A percentile compares a stretch with the other conserved stretches of the same genome.
Conservation (phyloP, 2,797 vertebrate species). For the Kryptopterus vitreolus region DNA sequence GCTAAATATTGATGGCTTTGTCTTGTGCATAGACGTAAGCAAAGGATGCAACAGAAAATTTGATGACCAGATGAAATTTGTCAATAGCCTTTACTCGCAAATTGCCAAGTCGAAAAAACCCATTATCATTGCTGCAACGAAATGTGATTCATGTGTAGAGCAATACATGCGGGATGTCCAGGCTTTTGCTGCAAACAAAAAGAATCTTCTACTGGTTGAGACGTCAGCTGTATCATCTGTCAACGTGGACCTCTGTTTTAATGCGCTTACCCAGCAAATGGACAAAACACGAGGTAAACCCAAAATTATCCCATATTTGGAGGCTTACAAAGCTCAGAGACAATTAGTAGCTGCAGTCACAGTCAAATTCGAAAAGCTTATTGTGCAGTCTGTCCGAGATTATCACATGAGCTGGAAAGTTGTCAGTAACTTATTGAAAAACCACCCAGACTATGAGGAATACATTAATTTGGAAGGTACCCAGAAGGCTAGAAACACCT, state of each 20-base stretch:
- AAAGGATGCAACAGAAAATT: conserved; percentile 98
- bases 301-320: conserved; percentile 95
- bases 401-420: conserved; percentile 97
- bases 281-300: conserved; percentile 96
- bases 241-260: conserved; percentile 93
- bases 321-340: conserved; percentile 93
- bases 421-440: conserved; percentile 90
- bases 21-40: conserved; percentile 96
- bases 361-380: conserved; percentile 93
- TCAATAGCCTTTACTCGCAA: conserved; percentile 95
- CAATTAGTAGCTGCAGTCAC: conserved; percentile 88
- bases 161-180: conserved; percentile 97
- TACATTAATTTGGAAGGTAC: conserved; percentile 95
- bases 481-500: conserved; percentile 89
- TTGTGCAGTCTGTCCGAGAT: conserved; percentile 89
- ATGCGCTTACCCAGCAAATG: conserved; percentile 93
- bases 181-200: conserved; percentile 93
- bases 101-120: conserved; percentile 95
- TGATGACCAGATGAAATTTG: conserved; percentile 97
- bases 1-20: conserved; percentile 89
- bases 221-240: conserved; percentile 89
- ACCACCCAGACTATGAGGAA: conserved; percentile 92
- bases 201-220: conserved; percentile 92
- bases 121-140: conserved; percentile 92
- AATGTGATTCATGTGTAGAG: conserved; percentile 96